phyloP scores from a whole-genome alignment of 2,888 invertebrate species.

The Diploptera punctata region DNA sequence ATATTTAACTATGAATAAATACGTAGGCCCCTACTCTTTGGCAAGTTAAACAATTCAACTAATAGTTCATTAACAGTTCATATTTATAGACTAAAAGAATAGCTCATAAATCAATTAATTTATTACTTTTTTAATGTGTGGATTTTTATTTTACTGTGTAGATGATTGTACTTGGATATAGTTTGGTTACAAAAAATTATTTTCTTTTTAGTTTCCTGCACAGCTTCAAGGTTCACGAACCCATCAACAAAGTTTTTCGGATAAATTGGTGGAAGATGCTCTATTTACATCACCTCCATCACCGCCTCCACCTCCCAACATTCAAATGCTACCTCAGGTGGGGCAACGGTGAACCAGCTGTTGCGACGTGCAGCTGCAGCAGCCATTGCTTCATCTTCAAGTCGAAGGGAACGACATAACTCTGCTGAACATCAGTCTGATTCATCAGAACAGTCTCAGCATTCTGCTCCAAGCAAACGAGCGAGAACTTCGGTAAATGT shows the following conservation, averaged over 20 bases:
- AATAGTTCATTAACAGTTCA: no score
- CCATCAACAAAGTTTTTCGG: slow-evolving; percentile 55
- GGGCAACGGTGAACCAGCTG: slow-evolving; percentile 66
- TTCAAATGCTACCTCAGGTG: slow-evolving; percentile 48
- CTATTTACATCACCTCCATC: slow-evolving; percentile 55
- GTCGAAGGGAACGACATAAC: slow-evolving; percentile 38
- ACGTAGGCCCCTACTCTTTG: no score
- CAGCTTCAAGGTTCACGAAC: slow-evolving; percentile 69
- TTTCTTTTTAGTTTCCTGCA: slow-evolving; percentile 60
- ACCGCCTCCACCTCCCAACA: slow-evolving; percentile 56
- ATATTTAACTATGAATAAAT: no score
- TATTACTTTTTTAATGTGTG: no score
- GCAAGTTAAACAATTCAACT: no score
- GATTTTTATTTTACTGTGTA: neutral
- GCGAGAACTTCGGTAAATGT: slow-evolving; percentile 28
- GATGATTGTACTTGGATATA: neutral
- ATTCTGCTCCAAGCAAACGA: slow-evolving; percentile 29
- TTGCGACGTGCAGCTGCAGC: slow-evolving; percentile 63
- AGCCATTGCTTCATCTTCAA: slow-evolving; percentile 24
- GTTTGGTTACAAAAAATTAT: slow-evolving; percentile 2
- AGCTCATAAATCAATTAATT: no score
- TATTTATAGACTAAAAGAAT: no score
- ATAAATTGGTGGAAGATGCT: slow-evolving; percentile 60
- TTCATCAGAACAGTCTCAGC: slow-evolving; percentile 35
- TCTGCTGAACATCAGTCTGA: slow-evolving; percentile 33